phyloP scores from a whole-genome alignment of 2,113 vertebrate genomes.

The Panurus biarmicus region DNA sequence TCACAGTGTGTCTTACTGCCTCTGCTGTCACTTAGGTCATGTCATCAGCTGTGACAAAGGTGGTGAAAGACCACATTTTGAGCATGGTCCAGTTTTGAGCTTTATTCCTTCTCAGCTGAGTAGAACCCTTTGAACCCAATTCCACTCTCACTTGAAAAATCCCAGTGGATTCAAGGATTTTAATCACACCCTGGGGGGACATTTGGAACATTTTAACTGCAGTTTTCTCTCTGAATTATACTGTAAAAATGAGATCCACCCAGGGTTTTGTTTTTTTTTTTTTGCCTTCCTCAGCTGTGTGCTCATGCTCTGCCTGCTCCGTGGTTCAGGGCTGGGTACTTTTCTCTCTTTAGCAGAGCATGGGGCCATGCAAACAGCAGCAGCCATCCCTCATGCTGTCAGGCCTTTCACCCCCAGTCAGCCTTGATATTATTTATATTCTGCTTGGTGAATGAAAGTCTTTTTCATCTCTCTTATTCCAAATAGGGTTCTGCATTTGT shows the following conservation, averaged over 20 bases:
- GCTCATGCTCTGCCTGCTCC: background rate
- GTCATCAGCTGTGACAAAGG: background rate
- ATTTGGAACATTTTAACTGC: background rate
- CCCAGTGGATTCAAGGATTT: background rate
- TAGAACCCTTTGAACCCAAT: background rate
- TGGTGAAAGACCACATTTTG: background rate
- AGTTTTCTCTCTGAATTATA: background rate
- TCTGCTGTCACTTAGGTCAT: background rate
- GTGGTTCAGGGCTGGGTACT: background rate
- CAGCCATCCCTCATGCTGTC: background rate
- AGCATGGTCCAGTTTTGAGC: fast-evolving
- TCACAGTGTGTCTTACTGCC: background rate
- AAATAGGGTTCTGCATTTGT: background rate
- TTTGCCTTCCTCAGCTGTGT: background rate
- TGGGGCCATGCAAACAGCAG: background rate
- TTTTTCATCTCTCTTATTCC: background rate
- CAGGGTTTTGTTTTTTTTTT: no score
- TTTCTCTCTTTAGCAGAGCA: background rate
- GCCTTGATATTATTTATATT: background rate
- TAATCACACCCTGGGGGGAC: background rate
- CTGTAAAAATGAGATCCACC: background rate
- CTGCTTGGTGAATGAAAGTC: background rate
- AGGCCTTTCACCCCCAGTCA: background rate
- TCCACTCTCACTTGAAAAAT: background rate
- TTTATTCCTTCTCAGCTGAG: background rate